These are phyloP conservation scores for Elmis aenea DNA, from an alignment of 2,888 invertebrate genomes.

Conservation along the genomic window DNA sequence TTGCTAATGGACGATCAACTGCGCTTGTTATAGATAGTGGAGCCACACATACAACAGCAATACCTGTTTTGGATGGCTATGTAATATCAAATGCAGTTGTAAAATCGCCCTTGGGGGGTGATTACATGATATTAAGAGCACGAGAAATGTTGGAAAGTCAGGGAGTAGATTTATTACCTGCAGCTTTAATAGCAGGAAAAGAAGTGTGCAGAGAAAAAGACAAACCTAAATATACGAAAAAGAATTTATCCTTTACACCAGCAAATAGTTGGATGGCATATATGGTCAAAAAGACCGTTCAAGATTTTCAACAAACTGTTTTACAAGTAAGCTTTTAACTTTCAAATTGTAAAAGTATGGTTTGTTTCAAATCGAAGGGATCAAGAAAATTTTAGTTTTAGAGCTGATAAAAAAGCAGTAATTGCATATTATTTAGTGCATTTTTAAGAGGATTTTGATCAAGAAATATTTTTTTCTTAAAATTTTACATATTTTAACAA, in stretches of 20 bases:
- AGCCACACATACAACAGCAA: conserved; percentile 95
- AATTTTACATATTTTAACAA: too few species aligned
- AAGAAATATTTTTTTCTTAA: too few species aligned
- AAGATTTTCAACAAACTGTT: conserved; percentile 64
- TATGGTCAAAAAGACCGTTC: conserved; percentile 83
- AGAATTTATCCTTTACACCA: conserved; percentile 73
- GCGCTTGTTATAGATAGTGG: conserved; percentile 85
- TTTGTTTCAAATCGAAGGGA: too few species aligned
- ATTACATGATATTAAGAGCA: conserved; percentile 80
- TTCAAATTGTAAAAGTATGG: too few species aligned
- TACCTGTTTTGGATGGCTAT: conserved; percentile 92
- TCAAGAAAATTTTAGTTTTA: too few species aligned
- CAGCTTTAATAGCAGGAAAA: conserved; percentile 65
- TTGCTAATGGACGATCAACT: conserved; percentile 89
- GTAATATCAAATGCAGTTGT: conserved; percentile 93
- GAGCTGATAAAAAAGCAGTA: too few species aligned
- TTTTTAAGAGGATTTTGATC: too few species aligned
- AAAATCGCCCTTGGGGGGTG: conserved; percentile 93
- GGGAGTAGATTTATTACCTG: conserved; percentile 56
- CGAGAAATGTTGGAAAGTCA: conserved; percentile 50
- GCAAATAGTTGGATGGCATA: conserved; percentile 92
- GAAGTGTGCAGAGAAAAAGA: conserved; percentile 90
- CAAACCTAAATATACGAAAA: conserved; percentile 75
- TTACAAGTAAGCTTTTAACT: conserved; percentile 56
- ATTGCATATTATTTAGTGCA: too few species aligned